phyloP scores from a whole-genome alignment of 1,140 invertebrate species.

The Hypsibius dujardini region DNA sequence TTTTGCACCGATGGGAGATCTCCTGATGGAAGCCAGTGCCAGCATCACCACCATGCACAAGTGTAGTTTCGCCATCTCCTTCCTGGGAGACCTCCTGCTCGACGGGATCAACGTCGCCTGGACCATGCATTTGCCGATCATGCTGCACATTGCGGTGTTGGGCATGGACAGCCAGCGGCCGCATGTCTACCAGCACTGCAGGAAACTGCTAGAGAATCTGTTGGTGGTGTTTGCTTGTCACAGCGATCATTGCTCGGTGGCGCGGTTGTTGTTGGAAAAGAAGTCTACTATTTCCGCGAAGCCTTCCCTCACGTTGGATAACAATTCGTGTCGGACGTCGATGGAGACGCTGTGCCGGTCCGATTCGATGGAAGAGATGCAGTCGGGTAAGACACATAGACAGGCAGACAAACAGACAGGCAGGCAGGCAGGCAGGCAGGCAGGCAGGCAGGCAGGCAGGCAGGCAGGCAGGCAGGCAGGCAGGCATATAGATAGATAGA shows the following conservation, averaged over 20 bases:
- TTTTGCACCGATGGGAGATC: conserved; percentile 84
- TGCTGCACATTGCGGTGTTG: conserved; percentile 85
- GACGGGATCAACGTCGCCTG: conserved; percentile 79
- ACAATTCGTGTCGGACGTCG: background rate
- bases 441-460: too few relatives aligned
- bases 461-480: too few relatives aligned
- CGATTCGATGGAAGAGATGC: too few relatives aligned
- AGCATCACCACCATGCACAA: conserved; percentile 35
- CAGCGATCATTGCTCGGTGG: conserved; percentile 68
- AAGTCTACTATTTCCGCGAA: conserved; percentile 31
- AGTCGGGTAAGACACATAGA: too few relatives aligned
- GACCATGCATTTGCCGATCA: conserved; percentile 81
- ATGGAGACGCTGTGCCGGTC: background rate
- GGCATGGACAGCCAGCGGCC: conserved; percentile 62
- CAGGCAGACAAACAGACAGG: too few relatives aligned
- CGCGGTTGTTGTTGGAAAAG: conserved; percentile 61
- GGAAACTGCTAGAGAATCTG: conserved; percentile 75
- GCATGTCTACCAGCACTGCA: conserved; percentile 82
- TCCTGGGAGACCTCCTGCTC: conserved; percentile 79
- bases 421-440: background rate
- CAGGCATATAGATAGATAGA: too few relatives aligned
- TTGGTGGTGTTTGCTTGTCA: conserved; percentile 72
- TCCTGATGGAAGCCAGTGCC: conserved; percentile 51
- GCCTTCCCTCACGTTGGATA: background rate
- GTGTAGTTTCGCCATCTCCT: conserved; percentile 89